These are phyloP conservation scores for Betta splendens DNA, from an alignment of 2,797 vertebrate genomes.

Conservation along the genomic window DNA sequence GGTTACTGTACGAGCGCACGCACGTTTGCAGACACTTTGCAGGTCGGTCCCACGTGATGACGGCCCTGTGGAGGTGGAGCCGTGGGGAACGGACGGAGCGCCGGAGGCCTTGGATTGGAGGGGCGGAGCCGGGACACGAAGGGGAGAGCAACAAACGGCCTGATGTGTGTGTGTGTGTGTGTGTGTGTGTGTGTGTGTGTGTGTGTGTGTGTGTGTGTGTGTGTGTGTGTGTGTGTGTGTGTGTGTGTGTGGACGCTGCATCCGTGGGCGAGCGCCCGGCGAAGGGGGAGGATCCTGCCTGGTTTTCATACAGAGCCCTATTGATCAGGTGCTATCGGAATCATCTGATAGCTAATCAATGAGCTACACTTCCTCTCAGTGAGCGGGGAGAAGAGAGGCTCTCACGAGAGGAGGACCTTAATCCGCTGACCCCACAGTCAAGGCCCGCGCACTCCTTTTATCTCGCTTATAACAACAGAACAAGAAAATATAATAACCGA, in stretches of 20 bases:
- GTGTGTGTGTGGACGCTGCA: slow-evolving; percentile 43
- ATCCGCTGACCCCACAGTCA: slow-evolving; percentile 68
- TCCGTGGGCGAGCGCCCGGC: slow-evolving; percentile 55
- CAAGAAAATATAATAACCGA: slow-evolving; percentile 38
- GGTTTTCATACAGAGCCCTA: slow-evolving; percentile 79
- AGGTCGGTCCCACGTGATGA: too few species aligned
- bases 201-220: too few species aligned
- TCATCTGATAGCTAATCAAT: slow-evolving; percentile 88
- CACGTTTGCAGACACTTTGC: neutral
- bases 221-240: too few species aligned
- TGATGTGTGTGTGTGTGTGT: slow-evolving; percentile 30
- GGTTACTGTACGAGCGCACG: slow-evolving; percentile 21
- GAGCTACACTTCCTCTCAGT: slow-evolving; percentile 81
- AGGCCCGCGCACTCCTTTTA: slow-evolving; percentile 17
- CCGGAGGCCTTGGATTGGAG: slow-evolving; percentile 43
- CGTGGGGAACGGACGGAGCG: slow-evolving; percentile 17
- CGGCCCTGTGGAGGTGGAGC: slow-evolving; percentile 25
- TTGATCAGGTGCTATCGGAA: slow-evolving; percentile 82
- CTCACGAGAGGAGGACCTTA: slow-evolving; percentile 76
- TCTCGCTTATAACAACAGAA: slow-evolving; percentile 39
- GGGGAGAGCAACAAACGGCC: slow-evolving; percentile 46
- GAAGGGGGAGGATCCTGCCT: slow-evolving; percentile 67
- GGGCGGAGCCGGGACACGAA: slow-evolving; percentile 39
- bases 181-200: too few species aligned
- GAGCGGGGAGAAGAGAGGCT: slow-evolving; percentile 56